A percentile compares a stretch with the other conserved stretches of the same genome.
Conservation (phyloP, 2,113 vertebrate species). For the Oenanthe oenanthe region DNA sequence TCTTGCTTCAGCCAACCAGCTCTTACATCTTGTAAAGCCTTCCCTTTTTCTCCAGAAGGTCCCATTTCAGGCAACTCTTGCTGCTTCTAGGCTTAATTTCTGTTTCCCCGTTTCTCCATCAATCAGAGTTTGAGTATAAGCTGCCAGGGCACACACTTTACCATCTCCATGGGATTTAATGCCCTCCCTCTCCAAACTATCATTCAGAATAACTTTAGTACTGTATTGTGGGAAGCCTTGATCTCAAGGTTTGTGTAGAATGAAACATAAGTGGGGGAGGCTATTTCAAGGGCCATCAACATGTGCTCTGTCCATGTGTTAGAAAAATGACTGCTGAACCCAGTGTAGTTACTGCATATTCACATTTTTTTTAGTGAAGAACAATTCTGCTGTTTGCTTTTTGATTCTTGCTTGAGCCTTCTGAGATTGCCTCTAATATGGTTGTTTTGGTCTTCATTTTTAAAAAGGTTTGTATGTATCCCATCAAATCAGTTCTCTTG, state of each 20-base stretch:
- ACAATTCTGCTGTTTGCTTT: neutral
- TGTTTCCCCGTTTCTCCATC: neutral
- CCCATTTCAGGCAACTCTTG: neutral
- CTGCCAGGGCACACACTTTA: neutral
- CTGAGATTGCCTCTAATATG: neutral
- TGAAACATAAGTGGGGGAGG: neutral
- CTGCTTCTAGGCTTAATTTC: neutral
- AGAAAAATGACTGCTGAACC: neutral
- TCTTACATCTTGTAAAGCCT: fast-evolving
- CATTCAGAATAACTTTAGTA: neutral
- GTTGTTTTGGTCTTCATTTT: neutral
- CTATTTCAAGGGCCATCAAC: neutral
- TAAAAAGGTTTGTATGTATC: neutral
- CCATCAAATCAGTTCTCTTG: neutral
- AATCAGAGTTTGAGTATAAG: neutral
- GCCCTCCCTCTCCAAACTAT: neutral
- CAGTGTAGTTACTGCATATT: neutral
- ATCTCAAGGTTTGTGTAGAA: neutral
- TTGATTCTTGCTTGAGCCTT: neutral
- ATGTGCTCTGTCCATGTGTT: neutral
- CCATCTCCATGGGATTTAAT: neutral
- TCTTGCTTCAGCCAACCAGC: neutral
- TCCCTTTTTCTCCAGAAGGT: neutral
- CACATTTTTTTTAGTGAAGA: neutral
- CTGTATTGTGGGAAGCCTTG: neutral